Conservation (phyloP, 2,888 invertebrate species). For the Macaria notata region DNA sequence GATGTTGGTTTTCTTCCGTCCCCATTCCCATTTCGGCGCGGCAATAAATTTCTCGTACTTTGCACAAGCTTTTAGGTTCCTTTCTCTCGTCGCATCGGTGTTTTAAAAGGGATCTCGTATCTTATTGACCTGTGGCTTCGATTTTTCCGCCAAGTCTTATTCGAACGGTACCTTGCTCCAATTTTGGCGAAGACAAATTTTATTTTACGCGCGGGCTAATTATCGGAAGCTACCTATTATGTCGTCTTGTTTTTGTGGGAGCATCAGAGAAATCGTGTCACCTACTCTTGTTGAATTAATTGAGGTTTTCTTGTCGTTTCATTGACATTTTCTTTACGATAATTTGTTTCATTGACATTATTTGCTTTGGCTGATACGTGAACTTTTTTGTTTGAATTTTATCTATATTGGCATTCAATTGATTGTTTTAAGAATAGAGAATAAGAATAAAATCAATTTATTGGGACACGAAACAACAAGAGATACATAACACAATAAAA, state of each 20-base stretch:
- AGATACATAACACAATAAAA: too few relatives aligned
- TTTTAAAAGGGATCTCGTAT: constrained; percentile 53
- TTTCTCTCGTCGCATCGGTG: constrained; percentile 48
- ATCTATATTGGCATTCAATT: too few relatives aligned
- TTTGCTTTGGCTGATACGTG: too few relatives aligned
- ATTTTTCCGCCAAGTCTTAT: constrained; percentile 45
- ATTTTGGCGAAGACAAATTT: constrained; percentile 29
- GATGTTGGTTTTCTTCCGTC: constrained; percentile 39
- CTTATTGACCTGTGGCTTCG: constrained; percentile 53
- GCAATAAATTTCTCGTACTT: constrained; percentile 47
- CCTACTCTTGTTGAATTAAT: too few relatives aligned
- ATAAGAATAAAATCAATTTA: too few relatives aligned
- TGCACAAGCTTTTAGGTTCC: constrained; percentile 47
- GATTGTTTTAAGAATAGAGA: too few relatives aligned
- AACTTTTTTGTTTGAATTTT: too few relatives aligned
- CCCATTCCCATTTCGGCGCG: constrained; percentile 41
- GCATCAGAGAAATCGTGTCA: not conserved
- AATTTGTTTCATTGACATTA: too few relatives aligned
- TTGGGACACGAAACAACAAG: too few relatives aligned
- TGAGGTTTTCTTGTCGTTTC: too few relatives aligned
- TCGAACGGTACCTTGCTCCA: constrained; percentile 58
- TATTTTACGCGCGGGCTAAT: not conserved
- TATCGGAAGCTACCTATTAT: not conserved
- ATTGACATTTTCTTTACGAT: too few relatives aligned
- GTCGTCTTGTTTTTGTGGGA: too few relatives aligned